These are phyloP conservation scores for Drosophila mauritiana DNA, from an alignment of 1,140 invertebrate species.

Conservation along the genomic window DNA sequence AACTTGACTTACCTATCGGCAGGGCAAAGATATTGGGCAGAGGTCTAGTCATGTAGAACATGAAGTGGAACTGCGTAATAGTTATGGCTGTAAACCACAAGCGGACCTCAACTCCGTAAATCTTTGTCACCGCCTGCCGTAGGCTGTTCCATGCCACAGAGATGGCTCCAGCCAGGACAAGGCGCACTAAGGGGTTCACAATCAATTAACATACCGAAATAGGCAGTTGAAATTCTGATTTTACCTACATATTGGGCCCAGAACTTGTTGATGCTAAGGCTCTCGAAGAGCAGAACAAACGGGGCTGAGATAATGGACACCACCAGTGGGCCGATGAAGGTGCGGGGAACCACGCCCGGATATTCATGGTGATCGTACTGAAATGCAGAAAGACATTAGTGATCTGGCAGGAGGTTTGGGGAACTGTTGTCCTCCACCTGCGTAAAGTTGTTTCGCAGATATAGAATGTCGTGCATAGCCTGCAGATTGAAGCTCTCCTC, in stretches of 20 bases:
- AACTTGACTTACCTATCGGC: constrained; percentile 89
- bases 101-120: constrained; percentile 91
- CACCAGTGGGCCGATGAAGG: constrained; percentile 96
- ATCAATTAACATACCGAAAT: neutral
- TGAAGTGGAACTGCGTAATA: constrained; percentile 97
- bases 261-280: constrained; percentile 93
- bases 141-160: constrained; percentile 91
- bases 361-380: constrained; percentile 99
- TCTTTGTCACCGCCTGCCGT: constrained; percentile 88
- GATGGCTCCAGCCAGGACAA: constrained; percentile 91
- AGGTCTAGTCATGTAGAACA: constrained; percentile 97
- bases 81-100: constrained; percentile 94
- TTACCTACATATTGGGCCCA: constrained; percentile 96
- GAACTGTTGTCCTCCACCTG: constrained; percentile 86
- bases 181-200: constrained; percentile 89
- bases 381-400: constrained; percentile 27
- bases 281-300: constrained; percentile 88
- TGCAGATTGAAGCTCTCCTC: constrained; percentile 99
- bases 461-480: constrained; percentile 98
- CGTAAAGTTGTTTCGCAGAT: constrained; percentile 92
- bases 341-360: constrained; percentile 98
- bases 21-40: constrained; percentile 98
- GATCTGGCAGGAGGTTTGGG: no score
- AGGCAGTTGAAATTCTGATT: constrained; percentile 61
- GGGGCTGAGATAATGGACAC: constrained; percentile 93